Percentiles rank a stretch among this genome's conserved stretches.
phyloP scores from a whole-genome alignment of 1,140 invertebrate species.

The Microvelia longipes region DNA sequence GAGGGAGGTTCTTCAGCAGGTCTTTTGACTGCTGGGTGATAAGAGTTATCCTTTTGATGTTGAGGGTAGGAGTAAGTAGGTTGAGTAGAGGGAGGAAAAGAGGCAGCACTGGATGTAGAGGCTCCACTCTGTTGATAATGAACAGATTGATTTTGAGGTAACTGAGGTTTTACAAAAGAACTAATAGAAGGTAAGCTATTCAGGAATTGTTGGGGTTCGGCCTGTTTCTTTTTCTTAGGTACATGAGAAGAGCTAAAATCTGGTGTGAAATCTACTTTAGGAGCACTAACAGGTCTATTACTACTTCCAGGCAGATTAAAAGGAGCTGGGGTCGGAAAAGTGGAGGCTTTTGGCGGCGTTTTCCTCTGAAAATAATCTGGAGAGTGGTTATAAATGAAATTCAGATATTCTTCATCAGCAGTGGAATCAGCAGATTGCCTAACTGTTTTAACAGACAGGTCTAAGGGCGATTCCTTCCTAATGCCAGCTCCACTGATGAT shows the following conservation, averaged over 20 bases:
- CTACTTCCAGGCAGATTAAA: neutral
- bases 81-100: neutral
- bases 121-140: neutral
- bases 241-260: conserved; percentile 8
- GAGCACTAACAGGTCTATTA: conserved; percentile 4
- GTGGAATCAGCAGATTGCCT: conserved; percentile 72
- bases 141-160: neutral
- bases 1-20: neutral
- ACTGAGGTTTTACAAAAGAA: neutral
- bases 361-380: conserved; percentile 8
- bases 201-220: conserved; percentile 17
- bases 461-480: conserved; percentile 55
- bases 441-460: conserved; percentile 70
- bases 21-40: neutral
- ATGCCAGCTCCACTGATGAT: neutral
- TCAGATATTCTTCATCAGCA: conserved; percentile 33
- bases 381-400: conserved; percentile 1
- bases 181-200: neutral
- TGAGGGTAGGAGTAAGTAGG: neutral
- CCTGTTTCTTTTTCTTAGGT: conserved; percentile 3
- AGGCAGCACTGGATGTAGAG: neutral
- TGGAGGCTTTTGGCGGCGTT: neutral
- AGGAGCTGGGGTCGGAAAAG: neutral
- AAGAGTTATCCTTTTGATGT: neutral
- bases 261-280: conserved; percentile 15